Conservation (phyloP, 2,888 invertebrate species). For the Gibbula magus region DNA sequence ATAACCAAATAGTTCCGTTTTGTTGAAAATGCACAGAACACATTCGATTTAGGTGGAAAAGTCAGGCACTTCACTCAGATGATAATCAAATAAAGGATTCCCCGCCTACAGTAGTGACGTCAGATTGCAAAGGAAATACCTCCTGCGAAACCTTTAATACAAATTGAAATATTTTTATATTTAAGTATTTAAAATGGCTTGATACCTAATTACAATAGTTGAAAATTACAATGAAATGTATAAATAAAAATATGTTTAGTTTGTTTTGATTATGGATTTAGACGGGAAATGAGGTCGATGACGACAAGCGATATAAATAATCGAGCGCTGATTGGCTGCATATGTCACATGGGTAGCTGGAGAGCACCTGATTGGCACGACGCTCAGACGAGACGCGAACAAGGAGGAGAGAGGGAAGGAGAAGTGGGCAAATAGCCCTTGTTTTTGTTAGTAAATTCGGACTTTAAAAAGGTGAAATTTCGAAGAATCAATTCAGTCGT, state of each 20-base stretch:
- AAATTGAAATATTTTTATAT: not conserved
- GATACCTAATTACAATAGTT: not conserved
- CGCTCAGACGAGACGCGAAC: slow-evolving; percentile 17
- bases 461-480: not conserved
- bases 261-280: not conserved
- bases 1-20: not conserved
- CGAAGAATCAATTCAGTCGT: too few relatives aligned
- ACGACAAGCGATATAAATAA: slow-evolving; percentile 22
- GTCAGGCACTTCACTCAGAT: slow-evolving; percentile 8
- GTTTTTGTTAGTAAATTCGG: not conserved
- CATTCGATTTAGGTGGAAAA: not conserved
- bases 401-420: slow-evolving; percentile 19
- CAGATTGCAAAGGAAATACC: slow-evolving; percentile 55
- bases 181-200: not conserved
- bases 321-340: not conserved
- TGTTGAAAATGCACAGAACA: not conserved
- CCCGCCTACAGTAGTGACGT: slow-evolving; percentile 65
- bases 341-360: slow-evolving; percentile 1
- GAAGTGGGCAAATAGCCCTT: not conserved
- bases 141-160: not conserved
- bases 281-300: slow-evolving; percentile 15
- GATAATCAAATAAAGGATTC: slow-evolving; percentile 58
- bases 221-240: not conserved
- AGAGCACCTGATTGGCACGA: slow-evolving; percentile 18
- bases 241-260: not conserved